These are phyloP conservation scores for Onychostruthus taczanowskii DNA, from an alignment of 2,113 vertebrate genomes.

Conservation along the genomic window DNA sequence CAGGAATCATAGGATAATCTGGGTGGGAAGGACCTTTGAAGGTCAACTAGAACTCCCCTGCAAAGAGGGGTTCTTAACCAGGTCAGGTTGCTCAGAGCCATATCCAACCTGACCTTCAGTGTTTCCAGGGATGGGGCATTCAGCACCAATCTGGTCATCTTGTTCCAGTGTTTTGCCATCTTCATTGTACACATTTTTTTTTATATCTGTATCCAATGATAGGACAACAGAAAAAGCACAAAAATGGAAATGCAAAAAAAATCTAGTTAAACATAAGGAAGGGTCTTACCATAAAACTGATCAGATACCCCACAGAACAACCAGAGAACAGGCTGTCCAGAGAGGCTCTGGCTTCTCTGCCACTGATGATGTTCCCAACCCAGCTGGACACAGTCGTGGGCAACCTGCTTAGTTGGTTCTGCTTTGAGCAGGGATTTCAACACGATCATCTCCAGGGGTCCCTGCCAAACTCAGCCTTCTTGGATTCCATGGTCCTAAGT, in stretches of 20 bases:
- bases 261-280: background rate
- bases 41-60: background rate
- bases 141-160: background rate
- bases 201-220: background rate
- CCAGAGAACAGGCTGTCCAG: background rate
- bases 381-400: fast-evolving
- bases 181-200: background rate
- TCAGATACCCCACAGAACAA: background rate
- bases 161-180: background rate
- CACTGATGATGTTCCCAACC: background rate
- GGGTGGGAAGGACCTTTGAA: background rate
- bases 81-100: background rate
- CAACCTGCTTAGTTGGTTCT: background rate
- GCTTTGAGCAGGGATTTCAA: background rate
- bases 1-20: background rate
- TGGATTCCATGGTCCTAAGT: background rate
- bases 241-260: background rate
- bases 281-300: background rate
- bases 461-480: background rate
- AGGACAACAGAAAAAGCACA: background rate
- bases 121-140: background rate
- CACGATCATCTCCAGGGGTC: background rate
- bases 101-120: background rate
- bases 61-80: background rate
- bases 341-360: background rate